phyloP scores from a whole-genome alignment of 1,140 invertebrate genomes.

The Sipha flava region DNA sequence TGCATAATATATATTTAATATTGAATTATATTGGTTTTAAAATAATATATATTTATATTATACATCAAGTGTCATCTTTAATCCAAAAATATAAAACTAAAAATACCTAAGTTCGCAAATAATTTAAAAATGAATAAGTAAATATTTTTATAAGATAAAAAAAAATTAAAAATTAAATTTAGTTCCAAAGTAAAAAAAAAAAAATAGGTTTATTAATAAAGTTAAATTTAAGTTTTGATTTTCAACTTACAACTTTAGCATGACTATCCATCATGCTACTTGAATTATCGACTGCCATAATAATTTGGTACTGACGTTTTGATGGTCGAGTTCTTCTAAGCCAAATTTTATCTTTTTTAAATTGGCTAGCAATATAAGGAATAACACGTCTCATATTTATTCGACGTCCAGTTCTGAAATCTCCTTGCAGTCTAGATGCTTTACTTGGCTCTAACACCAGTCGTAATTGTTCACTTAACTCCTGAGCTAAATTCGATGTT shows the following conservation, averaged over 20 bases:
- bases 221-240: not conserved
- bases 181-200: too few species aligned
- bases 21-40: too few species aligned
- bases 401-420: constrained; percentile 91
- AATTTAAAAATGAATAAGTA: not conserved
- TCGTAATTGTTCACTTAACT: constrained; percentile 87
- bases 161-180: not conserved
- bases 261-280: constrained; percentile 84
- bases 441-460: constrained; percentile 91
- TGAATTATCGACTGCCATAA: constrained; percentile 95
- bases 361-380: constrained; percentile 96
- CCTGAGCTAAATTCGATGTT: constrained; percentile 65
- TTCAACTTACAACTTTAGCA: constrained; percentile 59
- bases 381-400: constrained; percentile 98
- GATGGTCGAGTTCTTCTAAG: constrained; percentile 88
- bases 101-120: too few species aligned
- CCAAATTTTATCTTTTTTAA: constrained; percentile 99
- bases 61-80: too few species aligned
- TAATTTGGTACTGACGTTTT: constrained; percentile 92
- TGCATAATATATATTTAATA: too few species aligned
- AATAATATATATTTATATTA: too few species aligned
- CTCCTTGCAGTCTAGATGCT: constrained; percentile 81
- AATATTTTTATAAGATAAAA: not conserved
- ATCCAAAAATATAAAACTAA: too few species aligned
- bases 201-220: too few species aligned